These are phyloP conservation scores for Calephelis virginiensis DNA, from an alignment of 1,140 invertebrate genomes.

Conservation along the genomic window DNA sequence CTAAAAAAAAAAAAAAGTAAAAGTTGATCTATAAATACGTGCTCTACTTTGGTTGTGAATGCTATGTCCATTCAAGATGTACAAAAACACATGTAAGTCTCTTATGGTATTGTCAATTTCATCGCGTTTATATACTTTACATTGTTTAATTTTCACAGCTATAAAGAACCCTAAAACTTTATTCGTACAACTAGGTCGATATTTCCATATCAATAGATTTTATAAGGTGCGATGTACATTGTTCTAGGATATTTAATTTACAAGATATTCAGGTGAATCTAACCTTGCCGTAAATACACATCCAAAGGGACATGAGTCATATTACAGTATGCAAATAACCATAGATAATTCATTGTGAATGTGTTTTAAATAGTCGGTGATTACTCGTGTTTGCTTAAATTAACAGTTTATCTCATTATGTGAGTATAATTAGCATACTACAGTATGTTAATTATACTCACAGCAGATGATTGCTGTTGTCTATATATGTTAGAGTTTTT, in stretches of 20 bases:
- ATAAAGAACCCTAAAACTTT: conserved; percentile 4
- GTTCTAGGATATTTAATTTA: conserved; percentile 13
- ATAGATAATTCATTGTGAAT: conserved; percentile 29
- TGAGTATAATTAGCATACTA: conserved; percentile 16
- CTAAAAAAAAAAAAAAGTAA: too few relatives aligned
- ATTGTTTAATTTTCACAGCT: background rate
- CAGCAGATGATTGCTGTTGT: conserved; percentile 7
- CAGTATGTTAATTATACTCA: background rate
- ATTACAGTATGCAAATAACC: conserved; percentile 22
- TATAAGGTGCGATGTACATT: conserved; percentile 15
- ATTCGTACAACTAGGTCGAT: background rate
- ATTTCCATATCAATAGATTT: conserved; percentile 18
- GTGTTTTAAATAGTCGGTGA: conserved; percentile 34
- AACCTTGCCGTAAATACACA: conserved; percentile 23
- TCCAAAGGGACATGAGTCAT: conserved; percentile 16
- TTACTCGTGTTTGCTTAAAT: conserved; percentile 30
- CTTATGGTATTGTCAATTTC: too few relatives aligned
- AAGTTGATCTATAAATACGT: too few relatives aligned
- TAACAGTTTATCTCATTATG: conserved; percentile 23
- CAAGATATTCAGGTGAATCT: conserved; percentile 33
- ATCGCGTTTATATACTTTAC: too few relatives aligned
- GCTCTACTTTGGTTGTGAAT: too few relatives aligned
- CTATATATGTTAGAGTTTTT: background rate
- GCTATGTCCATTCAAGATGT: too few relatives aligned
- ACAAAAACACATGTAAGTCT: too few relatives aligned